Evolutionary conservation across 2,113 vertebrate genomes (phyloP).

Genomic region (Xenotilapia flavipinnis): DNA sequence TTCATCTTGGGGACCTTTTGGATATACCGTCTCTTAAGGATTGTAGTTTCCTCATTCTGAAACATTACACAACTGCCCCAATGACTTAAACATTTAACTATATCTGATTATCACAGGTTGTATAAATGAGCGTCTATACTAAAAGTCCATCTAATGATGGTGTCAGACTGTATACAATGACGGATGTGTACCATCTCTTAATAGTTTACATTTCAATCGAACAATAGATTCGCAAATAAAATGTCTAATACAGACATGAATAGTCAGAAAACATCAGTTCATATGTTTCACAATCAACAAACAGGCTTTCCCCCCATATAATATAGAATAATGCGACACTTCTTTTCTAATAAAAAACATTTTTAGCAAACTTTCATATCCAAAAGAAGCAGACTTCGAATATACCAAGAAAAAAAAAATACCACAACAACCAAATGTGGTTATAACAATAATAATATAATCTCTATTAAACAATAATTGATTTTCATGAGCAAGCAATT

Average conservation of each 20-base stretch:
- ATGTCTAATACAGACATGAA: conserved; percentile 99
- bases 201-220: conserved; percentile 98
- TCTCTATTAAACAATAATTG: conserved; percentile 48
- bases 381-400: conserved; percentile 47
- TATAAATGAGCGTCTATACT: conserved; percentile 85
- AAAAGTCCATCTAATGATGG: conserved; percentile 98
- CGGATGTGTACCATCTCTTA: conserved; percentile 97
- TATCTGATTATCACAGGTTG: conserved; percentile 85
- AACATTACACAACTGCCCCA: conserved; percentile 86
- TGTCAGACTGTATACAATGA: conserved; percentile 95
- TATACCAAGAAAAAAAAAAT: conserved; percentile 61
- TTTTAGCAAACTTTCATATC: conserved; percentile 65
- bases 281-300: conserved; percentile 90
- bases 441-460: conserved; percentile 80
- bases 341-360: conserved; percentile 79
- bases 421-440: conserved; percentile 84
- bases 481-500: conserved; percentile 83
- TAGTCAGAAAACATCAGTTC: conserved; percentile 91
- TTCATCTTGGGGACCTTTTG: conserved; percentile 82
- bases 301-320: conserved; percentile 77
- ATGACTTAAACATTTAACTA: conserved; percentile 66
- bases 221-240: conserved; percentile 99
- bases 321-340: conserved; percentile 54
- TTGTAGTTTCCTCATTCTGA: conserved; percentile 74
- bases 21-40: conserved; percentile 84